Conservation (phyloP, 2,888 invertebrate genomes). For the Flexamia atlantica region DNA sequence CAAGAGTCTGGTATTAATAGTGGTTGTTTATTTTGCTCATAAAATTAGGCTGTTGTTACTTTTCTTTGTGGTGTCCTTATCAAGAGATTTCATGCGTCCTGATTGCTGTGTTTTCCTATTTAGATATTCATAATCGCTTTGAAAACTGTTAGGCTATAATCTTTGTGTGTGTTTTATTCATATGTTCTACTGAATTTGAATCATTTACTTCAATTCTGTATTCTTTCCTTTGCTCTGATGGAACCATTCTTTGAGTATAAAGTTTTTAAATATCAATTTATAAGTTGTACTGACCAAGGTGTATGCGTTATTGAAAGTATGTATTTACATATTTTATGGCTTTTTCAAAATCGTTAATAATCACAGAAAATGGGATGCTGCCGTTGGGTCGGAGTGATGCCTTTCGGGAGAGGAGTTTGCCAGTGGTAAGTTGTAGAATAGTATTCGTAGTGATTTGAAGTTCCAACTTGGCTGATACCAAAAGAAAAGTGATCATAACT, state of each 20-base stretch:
- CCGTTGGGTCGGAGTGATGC: neutral
- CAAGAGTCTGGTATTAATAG: too few relatives aligned
- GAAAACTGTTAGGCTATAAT: neutral
- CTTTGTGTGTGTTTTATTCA: neutral
- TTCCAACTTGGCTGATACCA: too few relatives aligned
- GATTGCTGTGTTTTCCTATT: neutral
- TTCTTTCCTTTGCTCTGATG: neutral
- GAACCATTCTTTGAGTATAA: neutral
- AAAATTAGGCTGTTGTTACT: too few relatives aligned
- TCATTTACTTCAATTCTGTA: neutral
- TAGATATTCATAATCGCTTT: neutral
- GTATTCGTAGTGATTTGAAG: too few relatives aligned
- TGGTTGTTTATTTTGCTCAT: too few relatives aligned
- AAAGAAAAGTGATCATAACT: too few relatives aligned
- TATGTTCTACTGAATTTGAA: neutral
- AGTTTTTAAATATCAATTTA: neutral
- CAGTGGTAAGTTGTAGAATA: conserved; percentile 19
- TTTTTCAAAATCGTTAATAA: conserved; percentile 39
- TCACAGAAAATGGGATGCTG: conserved; percentile 32
- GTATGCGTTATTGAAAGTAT: neutral
- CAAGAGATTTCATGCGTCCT: too few relatives aligned
- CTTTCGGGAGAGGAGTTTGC: neutral
- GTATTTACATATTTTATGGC: neutral
- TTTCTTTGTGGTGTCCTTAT: too few relatives aligned
- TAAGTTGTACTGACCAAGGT: neutral